Conservation (phyloP, 1,140 invertebrate species). For the Akabosia matsudoensis region DNA sequence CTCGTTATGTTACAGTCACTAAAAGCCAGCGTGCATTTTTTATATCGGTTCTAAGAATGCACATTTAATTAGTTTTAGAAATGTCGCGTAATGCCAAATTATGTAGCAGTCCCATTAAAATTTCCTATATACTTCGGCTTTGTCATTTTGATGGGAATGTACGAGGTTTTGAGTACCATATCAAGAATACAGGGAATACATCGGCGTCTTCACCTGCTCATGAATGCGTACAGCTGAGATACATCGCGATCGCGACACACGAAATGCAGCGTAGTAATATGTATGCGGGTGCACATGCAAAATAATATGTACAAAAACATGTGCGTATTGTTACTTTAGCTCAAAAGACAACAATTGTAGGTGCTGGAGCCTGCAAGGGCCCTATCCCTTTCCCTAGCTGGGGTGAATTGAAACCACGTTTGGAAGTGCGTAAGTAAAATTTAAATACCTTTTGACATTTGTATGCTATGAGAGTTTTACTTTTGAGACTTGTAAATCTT, state of each 20-base stretch:
- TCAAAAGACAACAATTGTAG: too few species aligned
- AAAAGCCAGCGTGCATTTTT: too few species aligned
- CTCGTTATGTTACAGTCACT: too few species aligned
- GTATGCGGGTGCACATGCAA: not conserved
- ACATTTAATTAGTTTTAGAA: too few species aligned
- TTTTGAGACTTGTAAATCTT: too few species aligned
- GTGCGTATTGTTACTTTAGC: too few species aligned
- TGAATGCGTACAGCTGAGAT: not conserved
- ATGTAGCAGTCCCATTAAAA: not conserved
- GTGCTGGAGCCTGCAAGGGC: too few species aligned
- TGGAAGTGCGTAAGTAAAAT: too few species aligned
- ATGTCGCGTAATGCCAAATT: too few species aligned
- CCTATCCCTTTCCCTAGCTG: not conserved
- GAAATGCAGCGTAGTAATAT: not conserved
- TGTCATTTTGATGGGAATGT: not conserved
- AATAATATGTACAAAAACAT: not conserved
- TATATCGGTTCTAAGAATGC: too few species aligned
- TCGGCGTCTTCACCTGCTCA: not conserved
- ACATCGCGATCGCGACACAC: not conserved
- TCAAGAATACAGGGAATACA: not conserved
- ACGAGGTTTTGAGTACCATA: not conserved
- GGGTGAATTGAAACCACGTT: not conserved
- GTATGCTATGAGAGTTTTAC: too few species aligned
- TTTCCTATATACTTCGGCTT: not conserved
- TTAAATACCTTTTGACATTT: too few species aligned